phyloP scores from a whole-genome alignment of 2,888 invertebrate genomes.

The Euproctis similis region DNA sequence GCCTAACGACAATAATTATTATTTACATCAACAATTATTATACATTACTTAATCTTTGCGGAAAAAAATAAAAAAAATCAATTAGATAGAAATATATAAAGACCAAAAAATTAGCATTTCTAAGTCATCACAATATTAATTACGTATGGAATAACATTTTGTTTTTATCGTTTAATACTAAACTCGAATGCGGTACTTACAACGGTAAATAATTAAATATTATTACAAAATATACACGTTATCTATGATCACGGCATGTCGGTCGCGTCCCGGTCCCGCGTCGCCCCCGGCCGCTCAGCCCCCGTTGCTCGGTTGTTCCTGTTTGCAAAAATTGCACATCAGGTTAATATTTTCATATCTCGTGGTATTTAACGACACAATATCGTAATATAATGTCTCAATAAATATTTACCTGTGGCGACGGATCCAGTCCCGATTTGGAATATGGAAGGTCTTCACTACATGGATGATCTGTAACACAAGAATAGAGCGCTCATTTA shows the following conservation, averaged over 20 bases:
- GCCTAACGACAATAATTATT: constrained; percentile 16
- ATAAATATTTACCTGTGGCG: constrained; percentile 44
- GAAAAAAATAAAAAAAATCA: constrained; percentile 18
- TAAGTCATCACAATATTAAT: constrained; percentile 34
- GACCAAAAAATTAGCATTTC: constrained; percentile 7
- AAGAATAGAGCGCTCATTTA: too few species aligned
- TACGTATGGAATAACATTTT: constrained; percentile 45
- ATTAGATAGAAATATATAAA: constrained; percentile 14
- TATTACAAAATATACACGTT: constrained; percentile 60
- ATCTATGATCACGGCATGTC: too few species aligned
- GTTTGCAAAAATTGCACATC: constrained; percentile 4
- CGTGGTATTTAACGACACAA: too few species aligned
- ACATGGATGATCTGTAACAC: constrained; percentile 43
- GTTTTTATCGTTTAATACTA: constrained; percentile 34
- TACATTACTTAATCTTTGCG: constrained; percentile 25
- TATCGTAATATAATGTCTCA: not conserved
- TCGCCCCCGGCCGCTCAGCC: too few species aligned
- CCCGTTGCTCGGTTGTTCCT: constrained; percentile 67
- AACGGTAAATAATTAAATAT: constrained; percentile 25
- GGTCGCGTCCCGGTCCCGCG: too few species aligned
- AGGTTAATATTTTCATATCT: too few species aligned
- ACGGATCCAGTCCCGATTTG: constrained; percentile 39
- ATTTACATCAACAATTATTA: constrained; percentile 23
- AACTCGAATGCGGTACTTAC: constrained; percentile 36
- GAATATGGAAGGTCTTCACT: constrained; percentile 44